A percentile compares a stretch with the other conserved stretches of the same genome.
These are phyloP conservation scores for Pheosia gnoma DNA, from an alignment of 2,888 invertebrate species.

Conservation along the genomic window DNA sequence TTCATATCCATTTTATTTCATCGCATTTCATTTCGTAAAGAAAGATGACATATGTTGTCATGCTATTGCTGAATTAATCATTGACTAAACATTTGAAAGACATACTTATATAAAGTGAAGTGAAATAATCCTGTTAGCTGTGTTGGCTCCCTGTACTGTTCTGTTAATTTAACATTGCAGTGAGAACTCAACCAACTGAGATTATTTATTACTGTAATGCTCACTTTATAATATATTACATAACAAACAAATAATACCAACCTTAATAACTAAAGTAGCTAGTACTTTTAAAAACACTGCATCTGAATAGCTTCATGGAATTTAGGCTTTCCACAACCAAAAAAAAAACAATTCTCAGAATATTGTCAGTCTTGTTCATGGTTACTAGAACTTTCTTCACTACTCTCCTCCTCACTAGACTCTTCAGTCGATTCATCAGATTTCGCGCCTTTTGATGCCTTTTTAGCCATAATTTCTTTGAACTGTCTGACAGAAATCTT, in stretches of 20 bases:
- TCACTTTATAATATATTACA: no score
- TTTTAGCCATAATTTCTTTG: constrained; percentile 87
- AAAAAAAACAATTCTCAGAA: not conserved
- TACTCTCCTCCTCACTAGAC: constrained; percentile 62
- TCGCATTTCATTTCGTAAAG: no score
- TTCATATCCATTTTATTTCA: no score
- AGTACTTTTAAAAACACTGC: not conserved
- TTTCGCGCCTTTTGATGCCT: constrained; percentile 58
- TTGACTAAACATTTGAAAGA: no score
- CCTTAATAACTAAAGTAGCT: not conserved
- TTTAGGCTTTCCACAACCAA: not conserved
- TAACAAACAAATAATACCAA: not conserved
- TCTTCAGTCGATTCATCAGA: constrained; percentile 70
- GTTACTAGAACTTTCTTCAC: constrained; percentile 64
- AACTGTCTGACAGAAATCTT: constrained; percentile 88
- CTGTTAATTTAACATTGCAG: no score
- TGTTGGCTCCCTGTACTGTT: no score
- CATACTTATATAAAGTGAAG: no score
- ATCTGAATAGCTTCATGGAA: not conserved
- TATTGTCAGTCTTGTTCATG: constrained; percentile 57
- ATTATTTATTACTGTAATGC: no score
- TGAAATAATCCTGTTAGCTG: no score
- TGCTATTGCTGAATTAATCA: no score
- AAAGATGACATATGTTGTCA: no score
- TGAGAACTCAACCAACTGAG: not conserved